Conservation (phyloP, 2,888 invertebrate genomes). For the Phania funesta region DNA sequence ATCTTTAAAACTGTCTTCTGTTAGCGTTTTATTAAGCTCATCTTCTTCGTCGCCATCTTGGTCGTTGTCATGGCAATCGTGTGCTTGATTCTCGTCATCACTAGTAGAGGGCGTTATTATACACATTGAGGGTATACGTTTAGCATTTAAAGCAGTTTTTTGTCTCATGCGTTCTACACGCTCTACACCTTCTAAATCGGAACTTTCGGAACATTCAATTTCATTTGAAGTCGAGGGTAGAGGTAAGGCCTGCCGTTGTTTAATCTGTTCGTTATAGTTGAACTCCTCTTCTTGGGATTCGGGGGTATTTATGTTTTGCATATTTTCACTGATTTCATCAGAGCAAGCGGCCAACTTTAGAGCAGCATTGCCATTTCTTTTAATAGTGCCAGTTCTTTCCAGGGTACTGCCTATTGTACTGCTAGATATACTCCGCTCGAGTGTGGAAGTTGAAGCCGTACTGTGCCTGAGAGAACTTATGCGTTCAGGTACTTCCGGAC, state of each 20-base stretch:
- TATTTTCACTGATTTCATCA: constrained; percentile 80
- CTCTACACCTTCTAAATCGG: constrained; percentile 93
- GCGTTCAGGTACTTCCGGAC: constrained; percentile 90
- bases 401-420: constrained; percentile 80
- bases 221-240: constrained; percentile 80
- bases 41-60: constrained; percentile 49
- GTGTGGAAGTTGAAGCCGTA: constrained; percentile 82
- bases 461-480: constrained; percentile 86
- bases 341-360: constrained; percentile 83
- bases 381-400: constrained; percentile 80
- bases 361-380: constrained; percentile 76
- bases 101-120: constrained; percentile 93
- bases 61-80: constrained; percentile 54
- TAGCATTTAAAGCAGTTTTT: constrained; percentile 92
- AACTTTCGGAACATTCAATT: constrained; percentile 92
- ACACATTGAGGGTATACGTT: constrained; percentile 95
- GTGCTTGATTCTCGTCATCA: constrained; percentile 86
- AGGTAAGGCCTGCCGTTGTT: constrained; percentile 71
- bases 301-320: constrained; percentile 68
- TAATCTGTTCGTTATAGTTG: constrained; percentile 69
- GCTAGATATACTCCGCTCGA: constrained; percentile 82
- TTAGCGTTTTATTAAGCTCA: constrained; percentile 73
- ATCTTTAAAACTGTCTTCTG: constrained; percentile 82
- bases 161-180: constrained; percentile 91
- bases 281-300: constrained; percentile 79